Percentiles rank a stretch among this genome's conserved stretches.
phyloP scores from a whole-genome alignment of 1,140 invertebrate species.

The Tetramorium alpestre region DNA sequence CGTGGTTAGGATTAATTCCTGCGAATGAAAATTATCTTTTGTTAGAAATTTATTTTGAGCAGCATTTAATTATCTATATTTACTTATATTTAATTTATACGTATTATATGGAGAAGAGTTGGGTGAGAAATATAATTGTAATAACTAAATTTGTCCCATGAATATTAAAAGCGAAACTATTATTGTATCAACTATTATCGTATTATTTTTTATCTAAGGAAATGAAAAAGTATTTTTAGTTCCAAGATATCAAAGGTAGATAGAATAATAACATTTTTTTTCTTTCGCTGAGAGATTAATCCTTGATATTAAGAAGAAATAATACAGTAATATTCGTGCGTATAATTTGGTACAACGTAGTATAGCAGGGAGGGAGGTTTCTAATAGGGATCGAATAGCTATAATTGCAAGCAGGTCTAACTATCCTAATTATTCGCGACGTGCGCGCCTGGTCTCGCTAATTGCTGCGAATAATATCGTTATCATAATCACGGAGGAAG shows the following conservation, averaged over 20 bases:
- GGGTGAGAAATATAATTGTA: background rate
- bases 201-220: background rate
- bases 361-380: background rate
- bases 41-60: background rate
- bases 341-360: slow-evolving; percentile 32
- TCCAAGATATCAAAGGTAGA: background rate
- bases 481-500: slow-evolving; percentile 65
- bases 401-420: slow-evolving; percentile 77
- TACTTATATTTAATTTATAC: background rate
- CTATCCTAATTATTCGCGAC: slow-evolving; percentile 74
- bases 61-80: background rate
- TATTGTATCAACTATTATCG: background rate
- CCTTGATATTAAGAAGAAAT: background rate
- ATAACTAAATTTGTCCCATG: background rate
- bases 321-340: background rate
- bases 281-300: background rate
- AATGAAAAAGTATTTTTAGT: background rate
- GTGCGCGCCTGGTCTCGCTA: slow-evolving; percentile 49
- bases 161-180: background rate
- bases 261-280: background rate
- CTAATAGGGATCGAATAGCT: slow-evolving; percentile 74
- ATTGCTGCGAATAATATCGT: slow-evolving; percentile 71
- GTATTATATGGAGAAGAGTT: background rate
- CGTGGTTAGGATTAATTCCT: slow-evolving; percentile 87
- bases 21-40: slow-evolving; percentile 72